These are phyloP conservation scores for Drosophila punjabiensis DNA, from an alignment of 1,140 invertebrate species.

Conservation along the genomic window DNA sequence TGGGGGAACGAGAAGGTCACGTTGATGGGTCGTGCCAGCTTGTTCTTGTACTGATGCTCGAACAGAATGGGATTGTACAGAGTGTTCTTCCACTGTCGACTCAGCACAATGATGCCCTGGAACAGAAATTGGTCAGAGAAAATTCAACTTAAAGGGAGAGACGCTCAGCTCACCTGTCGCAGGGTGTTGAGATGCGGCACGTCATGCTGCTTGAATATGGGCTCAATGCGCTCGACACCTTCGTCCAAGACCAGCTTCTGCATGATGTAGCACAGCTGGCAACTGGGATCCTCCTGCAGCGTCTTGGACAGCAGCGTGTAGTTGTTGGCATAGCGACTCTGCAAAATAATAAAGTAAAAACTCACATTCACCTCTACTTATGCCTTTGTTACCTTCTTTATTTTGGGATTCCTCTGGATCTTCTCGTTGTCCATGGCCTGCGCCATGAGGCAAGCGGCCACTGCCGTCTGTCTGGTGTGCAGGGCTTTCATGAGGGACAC, in stretches of 20 bases:
- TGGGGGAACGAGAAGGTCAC: conserved; percentile 95
- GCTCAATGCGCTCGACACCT: conserved; percentile 91
- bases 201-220: conserved; percentile 92
- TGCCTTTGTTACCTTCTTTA: conserved; percentile 68
- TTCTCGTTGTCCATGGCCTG: conserved; percentile 92
- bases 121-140: conserved; percentile 46
- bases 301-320: conserved; percentile 95
- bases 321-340: conserved; percentile 95
- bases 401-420: conserved; percentile 82
- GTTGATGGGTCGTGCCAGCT: conserved; percentile 93
- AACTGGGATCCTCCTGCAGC: conserved; percentile 97
- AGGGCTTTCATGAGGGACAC: conserved; percentile 92
- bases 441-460: conserved; percentile 97
- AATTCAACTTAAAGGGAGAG: background rate
- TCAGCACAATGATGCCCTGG: conserved; percentile 95
- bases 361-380: background rate
- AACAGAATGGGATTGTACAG: conserved; percentile 96
- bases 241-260: conserved; percentile 93
- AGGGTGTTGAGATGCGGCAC: conserved; percentile 95
- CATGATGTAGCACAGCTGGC: conserved; percentile 96
- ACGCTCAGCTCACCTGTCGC: conserved; percentile 88
- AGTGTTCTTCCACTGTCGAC: conserved; percentile 98
- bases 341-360: conserved; percentile 42
- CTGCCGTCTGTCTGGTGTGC: conserved; percentile 92
- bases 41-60: conserved; percentile 95